These are phyloP conservation scores for Rhabdomys dilectus DNA, from an alignment of 2,113 vertebrate species.

Conservation along the genomic window DNA sequence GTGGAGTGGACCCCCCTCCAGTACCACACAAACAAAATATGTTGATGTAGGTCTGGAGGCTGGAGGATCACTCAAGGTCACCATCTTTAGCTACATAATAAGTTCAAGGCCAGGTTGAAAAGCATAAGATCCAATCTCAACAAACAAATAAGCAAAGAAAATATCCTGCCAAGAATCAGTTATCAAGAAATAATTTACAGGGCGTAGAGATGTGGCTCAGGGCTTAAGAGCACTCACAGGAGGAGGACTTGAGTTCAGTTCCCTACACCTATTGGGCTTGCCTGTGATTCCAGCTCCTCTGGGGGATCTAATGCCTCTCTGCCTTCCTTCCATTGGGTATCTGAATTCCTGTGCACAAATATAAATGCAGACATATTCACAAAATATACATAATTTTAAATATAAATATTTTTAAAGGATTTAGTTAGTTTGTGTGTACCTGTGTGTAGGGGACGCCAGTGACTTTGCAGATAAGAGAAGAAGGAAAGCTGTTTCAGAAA, in stretches of 20 bases:
- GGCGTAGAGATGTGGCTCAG: not conserved
- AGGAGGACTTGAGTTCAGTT: not conserved
- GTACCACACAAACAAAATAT: not conserved
- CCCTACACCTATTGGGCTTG: too few relatives aligned
- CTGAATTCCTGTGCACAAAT: not conserved
- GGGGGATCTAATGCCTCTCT: not conserved
- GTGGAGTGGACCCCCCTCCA: not conserved
- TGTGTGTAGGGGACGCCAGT: not conserved
- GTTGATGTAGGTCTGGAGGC: not conserved
- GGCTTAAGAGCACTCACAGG: not conserved
- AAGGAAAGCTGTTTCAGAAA: not conserved
- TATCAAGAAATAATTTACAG: not conserved
- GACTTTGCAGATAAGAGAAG: conserved; percentile 2
- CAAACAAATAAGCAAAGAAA: not conserved
- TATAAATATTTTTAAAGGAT: not conserved
- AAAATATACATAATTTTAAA: not conserved
- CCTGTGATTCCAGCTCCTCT: not conserved
- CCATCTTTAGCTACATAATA: not conserved
- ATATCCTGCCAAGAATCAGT: not conserved
- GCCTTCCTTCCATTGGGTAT: not conserved
- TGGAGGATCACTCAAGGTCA: not conserved
- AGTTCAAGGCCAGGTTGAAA: not conserved
- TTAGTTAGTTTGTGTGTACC: not conserved
- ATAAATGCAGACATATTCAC: not conserved
- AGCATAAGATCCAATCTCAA: not conserved